These are phyloP conservation scores for Scelioninae gen. 2 DNA, from an alignment of 2,888 invertebrate genomes.

Conservation along the genomic window DNA sequence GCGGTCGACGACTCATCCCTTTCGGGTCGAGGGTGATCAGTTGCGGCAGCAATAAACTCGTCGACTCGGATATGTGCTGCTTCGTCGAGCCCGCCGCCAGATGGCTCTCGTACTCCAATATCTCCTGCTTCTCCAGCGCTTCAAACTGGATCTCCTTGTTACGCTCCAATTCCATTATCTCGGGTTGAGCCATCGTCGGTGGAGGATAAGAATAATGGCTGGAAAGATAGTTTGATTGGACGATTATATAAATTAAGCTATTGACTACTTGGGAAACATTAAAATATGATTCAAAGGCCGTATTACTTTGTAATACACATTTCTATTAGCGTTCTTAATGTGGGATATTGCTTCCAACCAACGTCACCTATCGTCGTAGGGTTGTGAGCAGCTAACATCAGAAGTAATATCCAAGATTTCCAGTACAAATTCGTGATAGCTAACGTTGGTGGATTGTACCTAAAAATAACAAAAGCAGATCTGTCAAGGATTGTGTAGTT, in stretches of 20 bases:
- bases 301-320: conserved; percentile 96
- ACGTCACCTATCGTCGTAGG: conserved; percentile 89
- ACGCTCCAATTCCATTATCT: conserved; percentile 79
- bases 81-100: conserved; percentile 93
- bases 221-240: too few relatives aligned
- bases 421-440: conserved; percentile 84
- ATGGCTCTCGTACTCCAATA: conserved; percentile 93
- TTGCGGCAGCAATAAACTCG: conserved; percentile 89
- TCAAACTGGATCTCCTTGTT: conserved; percentile 83
- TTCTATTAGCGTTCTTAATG: conserved; percentile 92
- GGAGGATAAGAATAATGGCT: conserved; percentile 85
- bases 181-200: conserved; percentile 79
- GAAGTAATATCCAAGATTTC: conserved; percentile 93
- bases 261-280: too few relatives aligned
- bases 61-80: conserved; percentile 91
- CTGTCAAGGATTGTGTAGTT: too few relatives aligned
- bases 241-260: too few relatives aligned
- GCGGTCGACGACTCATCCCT: conserved; percentile 89
- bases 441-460: conserved; percentile 83
- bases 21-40: conserved; percentile 90
- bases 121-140: conserved; percentile 85
- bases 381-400: conserved; percentile 95
- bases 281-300: too few relatives aligned
- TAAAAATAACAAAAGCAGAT: conserved; percentile 67
- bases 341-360: conserved; percentile 94